Percentiles rank a stretch among this genome's conserved stretches.
Conservation (phyloP, 2,113 vertebrate genomes). For the Tylochromis polylepis region DNA sequence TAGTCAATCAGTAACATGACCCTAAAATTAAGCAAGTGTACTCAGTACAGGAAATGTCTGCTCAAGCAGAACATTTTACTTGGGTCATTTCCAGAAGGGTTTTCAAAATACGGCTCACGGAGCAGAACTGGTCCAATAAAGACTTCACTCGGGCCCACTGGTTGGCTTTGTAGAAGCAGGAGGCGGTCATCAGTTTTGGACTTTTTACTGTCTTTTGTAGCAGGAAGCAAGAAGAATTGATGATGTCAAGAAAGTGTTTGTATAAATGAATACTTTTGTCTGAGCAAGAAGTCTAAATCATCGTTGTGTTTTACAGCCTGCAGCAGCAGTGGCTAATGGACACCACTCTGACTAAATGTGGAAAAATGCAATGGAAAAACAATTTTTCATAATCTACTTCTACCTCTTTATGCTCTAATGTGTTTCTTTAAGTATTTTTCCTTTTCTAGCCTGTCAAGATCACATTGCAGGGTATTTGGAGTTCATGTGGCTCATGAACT, state of each 20-base stretch:
- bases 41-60: neutral
- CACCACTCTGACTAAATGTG: neutral
- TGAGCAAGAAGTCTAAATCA: neutral
- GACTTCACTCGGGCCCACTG: neutral
- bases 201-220: neutral
- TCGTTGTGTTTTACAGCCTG: neutral
- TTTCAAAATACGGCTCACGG: neutral
- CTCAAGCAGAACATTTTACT: neutral
- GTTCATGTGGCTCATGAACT: neutral
- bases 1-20: neutral
- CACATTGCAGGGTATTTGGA: neutral
- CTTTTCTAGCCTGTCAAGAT: fast-evolving
- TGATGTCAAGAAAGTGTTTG: neutral
- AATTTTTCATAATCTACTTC: neutral
- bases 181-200: neutral
- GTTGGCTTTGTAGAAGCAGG: neutral
- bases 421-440: neutral
- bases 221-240: neutral
- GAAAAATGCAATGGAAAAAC: neutral
- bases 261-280: neutral
- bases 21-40: neutral
- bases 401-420: neutral
- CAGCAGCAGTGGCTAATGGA: neutral
- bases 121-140: neutral
- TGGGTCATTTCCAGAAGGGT: neutral